A percentile compares a stretch with the other conserved stretches of the same genome.
These are phyloP conservation scores for Chloroceryle aenea DNA, from an alignment of 2,113 vertebrate genomes.

Conservation along the genomic window DNA sequence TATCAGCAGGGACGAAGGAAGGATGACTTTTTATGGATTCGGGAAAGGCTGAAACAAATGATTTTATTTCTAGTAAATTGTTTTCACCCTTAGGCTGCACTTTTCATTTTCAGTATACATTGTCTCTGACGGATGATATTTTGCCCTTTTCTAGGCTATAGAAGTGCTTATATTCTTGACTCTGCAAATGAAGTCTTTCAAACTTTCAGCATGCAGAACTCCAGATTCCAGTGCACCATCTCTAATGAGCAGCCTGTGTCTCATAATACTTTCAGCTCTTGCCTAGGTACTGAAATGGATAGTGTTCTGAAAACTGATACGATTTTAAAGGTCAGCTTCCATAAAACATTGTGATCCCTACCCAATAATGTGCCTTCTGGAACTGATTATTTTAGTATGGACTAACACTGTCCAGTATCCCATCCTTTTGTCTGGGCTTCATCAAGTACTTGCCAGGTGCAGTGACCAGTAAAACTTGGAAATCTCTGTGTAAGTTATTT, in stretches of 20 bases:
- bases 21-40: neutral
- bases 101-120: neutral
- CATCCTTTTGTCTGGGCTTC: neutral
- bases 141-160: neutral
- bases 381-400: neutral
- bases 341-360: neutral
- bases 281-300: neutral
- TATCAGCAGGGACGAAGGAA: neutral
- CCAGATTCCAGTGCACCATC: neutral
- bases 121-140: neutral
- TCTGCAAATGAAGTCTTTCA: neutral
- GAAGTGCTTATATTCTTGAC: neutral
- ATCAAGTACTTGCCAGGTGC: neutral
- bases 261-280: constrained; percentile 3
- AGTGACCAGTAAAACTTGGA: neutral
- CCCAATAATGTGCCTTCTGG: neutral
- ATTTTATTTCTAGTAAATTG: neutral
- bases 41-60: neutral
- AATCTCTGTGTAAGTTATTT: neutral
- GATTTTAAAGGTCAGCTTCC: constrained; percentile 33
- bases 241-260: neutral
- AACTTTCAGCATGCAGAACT: neutral
- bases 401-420: neutral
- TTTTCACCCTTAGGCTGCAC: neutral
- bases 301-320: neutral